phyloP scores from a whole-genome alignment of 2,797 vertebrate species.

The Holocentrus rufus region DNA sequence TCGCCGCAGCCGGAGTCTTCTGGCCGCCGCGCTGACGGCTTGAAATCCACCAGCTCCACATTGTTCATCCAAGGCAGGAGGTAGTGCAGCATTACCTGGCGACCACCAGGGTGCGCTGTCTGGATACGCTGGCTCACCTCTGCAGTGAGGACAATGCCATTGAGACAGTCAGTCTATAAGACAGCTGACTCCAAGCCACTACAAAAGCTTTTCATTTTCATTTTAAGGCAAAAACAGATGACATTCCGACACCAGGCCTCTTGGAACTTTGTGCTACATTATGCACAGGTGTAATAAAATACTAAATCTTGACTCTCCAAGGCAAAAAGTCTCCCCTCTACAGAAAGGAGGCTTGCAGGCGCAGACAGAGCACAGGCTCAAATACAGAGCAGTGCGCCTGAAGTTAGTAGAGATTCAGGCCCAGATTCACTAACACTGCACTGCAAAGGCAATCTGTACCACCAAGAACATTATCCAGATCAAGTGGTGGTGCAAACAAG shows the following conservation, averaged over 20 bases:
- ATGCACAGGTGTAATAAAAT: too few species aligned
- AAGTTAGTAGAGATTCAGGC: neutral
- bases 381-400: neutral
- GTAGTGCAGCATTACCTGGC: slow-evolving; percentile 98
- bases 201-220: neutral
- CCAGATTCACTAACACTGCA: neutral
- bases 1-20: slow-evolving; percentile 82
- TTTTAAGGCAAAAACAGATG: too few species aligned
- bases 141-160: slow-evolving; percentile 57
- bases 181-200: neutral
- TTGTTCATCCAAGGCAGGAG: slow-evolving; percentile 99
- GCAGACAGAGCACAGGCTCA: neutral
- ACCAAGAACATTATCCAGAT: neutral
- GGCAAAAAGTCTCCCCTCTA: too few species aligned
- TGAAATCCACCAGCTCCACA: slow-evolving; percentile 94
- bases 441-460: neutral
- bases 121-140: slow-evolving; percentile 99
- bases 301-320: too few species aligned
- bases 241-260: too few species aligned
- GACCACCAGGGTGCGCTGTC: slow-evolving; percentile 94
- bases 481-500: neutral
- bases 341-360: neutral
- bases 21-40: slow-evolving; percentile 83
- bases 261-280: too few species aligned
- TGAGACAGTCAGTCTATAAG: neutral